A percentile compares a stretch with the other conserved stretches of the same genome.
Evolutionary conservation across 2,797 vertebrate genomes (phyloP).

Genomic region (Corythornis leucogaster): DNA sequence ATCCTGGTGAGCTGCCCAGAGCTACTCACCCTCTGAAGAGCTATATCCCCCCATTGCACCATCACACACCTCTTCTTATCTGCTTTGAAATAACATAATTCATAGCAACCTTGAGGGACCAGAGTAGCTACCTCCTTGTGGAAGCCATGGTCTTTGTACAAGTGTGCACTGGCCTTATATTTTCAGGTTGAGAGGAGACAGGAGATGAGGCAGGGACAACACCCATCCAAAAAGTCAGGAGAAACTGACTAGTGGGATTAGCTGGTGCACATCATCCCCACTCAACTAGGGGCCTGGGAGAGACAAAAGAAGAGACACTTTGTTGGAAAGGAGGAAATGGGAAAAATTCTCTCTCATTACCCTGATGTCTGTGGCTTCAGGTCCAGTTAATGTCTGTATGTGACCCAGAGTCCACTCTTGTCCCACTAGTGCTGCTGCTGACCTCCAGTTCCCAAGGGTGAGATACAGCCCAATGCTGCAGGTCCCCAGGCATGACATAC

Average conservation of each 20-base stretch:
- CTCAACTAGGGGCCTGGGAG: accelerated
- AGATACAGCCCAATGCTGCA: background rate
- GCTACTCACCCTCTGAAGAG: background rate
- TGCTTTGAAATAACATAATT: background rate
- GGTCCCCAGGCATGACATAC: too few species aligned
- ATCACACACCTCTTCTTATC: background rate
- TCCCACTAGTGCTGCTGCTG: background rate
- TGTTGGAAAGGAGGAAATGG: background rate
- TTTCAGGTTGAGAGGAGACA: background rate
- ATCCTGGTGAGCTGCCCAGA: background rate
- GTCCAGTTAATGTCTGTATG: background rate
- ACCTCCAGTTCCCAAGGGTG: accelerated
- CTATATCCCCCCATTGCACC: background rate
- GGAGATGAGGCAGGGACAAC: background rate
- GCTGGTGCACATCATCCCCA: background rate
- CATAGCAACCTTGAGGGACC: background rate
- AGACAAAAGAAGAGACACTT: background rate
- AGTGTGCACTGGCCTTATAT: background rate
- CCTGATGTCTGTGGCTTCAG: background rate
- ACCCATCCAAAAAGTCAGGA: background rate
- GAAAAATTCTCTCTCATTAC: background rate
- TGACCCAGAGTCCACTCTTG: background rate
- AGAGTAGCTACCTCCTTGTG: background rate
- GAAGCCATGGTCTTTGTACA: background rate
- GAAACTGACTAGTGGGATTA: background rate